Evolutionary conservation across 1,140 invertebrate genomes (phyloP).

Genomic region (Anthonomus grandis): DNA sequence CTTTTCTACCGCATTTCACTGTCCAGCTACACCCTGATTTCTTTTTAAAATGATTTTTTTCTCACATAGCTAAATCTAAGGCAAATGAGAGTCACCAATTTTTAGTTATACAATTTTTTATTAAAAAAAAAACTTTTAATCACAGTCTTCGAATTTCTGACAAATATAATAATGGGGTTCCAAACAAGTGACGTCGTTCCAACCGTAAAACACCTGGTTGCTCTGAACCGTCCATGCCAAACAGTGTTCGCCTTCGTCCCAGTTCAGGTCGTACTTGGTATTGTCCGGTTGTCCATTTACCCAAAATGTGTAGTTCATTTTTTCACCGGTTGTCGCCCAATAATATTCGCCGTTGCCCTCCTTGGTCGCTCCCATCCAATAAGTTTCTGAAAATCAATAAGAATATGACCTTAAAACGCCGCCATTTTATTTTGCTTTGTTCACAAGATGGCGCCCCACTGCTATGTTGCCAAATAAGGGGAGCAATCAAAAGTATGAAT

Average conservation of each 20-base stretch:
- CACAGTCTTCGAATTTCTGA: slow-evolving; percentile 7
- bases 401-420: not conserved
- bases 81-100: too few species aligned
- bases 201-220: slow-evolving; percentile 17
- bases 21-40: too few species aligned
- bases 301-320: slow-evolving; percentile 17
- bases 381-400: not conserved
- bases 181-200: slow-evolving; percentile 20
- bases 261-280: not conserved
- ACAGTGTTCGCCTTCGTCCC: slow-evolving; percentile 12
- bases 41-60: too few species aligned
- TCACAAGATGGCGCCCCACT: not conserved
- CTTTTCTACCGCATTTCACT: too few species aligned
- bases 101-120: too few species aligned
- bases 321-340: slow-evolving; percentile 14
- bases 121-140: not conserved
- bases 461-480: not conserved
- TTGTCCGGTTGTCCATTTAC: slow-evolving; percentile 8
- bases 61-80: too few species aligned
- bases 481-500: not conserved
- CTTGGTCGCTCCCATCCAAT: slow-evolving; percentile 13
- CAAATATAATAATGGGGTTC: slow-evolving; percentile 15
- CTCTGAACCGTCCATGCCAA: too few species aligned
- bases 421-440: slow-evolving; percentile 1
- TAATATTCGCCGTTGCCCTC: slow-evolving; percentile 16